A percentile compares a stretch with the other conserved stretches of the same genome.
Conservation (phyloP, 2,888 invertebrate genomes). For the Watsonalla cultraria region DNA sequence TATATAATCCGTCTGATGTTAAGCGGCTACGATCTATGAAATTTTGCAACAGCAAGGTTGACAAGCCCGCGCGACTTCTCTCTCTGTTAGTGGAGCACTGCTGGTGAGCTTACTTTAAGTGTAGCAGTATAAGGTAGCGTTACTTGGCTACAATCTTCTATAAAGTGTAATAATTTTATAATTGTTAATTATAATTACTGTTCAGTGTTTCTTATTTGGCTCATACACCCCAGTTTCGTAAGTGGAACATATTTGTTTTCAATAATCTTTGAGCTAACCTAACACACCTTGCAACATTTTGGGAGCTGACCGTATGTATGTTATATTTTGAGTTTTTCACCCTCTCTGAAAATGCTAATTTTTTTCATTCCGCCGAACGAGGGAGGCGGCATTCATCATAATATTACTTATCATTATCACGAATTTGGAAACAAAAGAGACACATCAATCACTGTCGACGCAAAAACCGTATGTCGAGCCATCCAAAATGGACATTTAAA, state of each 20-base stretch:
- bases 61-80: too few species aligned
- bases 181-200: too few species aligned
- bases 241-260: too few species aligned
- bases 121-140: too few species aligned
- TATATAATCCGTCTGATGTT: too few species aligned
- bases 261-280: too few species aligned
- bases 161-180: neutral
- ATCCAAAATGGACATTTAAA: slow-evolving; percentile 24
- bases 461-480: slow-evolving; percentile 27
- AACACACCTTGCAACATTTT: neutral
- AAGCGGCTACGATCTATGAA: too few species aligned
- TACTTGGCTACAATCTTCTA: neutral
- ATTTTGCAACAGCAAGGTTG: too few species aligned
- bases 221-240: too few species aligned
- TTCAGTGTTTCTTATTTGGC: too few species aligned
- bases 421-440: slow-evolving; percentile 44
- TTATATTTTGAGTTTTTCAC: neutral
- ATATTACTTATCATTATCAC: slow-evolving; percentile 51
- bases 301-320: slow-evolving; percentile 4
- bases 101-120: too few species aligned
- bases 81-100: too few species aligned
- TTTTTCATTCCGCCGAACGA: slow-evolving; percentile 7
- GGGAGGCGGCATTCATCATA: slow-evolving; percentile 44
- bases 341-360: slow-evolving; percentile 7
- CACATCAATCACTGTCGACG: slow-evolving; percentile 49